Base-by-base conservation (phyloP, 1,140 invertebrate genomes). In the Hyles vespertilio region DNA sequence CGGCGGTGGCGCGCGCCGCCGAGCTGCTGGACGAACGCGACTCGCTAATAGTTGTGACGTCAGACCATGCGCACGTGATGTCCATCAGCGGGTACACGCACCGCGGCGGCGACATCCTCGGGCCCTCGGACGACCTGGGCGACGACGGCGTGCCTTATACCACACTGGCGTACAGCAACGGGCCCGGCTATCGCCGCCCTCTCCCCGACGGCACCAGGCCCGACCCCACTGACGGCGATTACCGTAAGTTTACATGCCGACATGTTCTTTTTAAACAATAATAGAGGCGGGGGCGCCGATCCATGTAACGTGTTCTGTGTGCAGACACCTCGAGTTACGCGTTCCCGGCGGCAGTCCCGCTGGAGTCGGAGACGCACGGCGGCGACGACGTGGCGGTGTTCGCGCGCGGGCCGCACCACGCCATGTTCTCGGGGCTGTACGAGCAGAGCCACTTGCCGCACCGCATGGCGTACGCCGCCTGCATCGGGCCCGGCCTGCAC, bases 151-250 rank as follows among this genome's bases (percentile, higher is more conserved):
- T 93, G 63, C 92, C 93, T 0, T 95, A 94, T 75, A 92, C 94
- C 58, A 95, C 94, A 0, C 86, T 97, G 3, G 91, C 91, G 2
- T 96, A 96, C 74, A 92, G 93, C 8, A 95, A 95, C 84, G 95
- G 95, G 2, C 94, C 94, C 2, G 93, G 94, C 5, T 91, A 91
- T 61, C 80, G 84, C 4, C 60, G 69, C n/a, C 82, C 80, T 5
- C 34, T 65, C 67, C 10, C 59, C 22, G 22, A 22, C 78, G 32
- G 72, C 63, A n/a, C 65, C 77, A 12, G 70, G 91, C 52, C 64
- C n/a, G 81, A 90, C 56, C 70, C 89, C 36, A 81, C 81, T 4
- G 84, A 88, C 10, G 6, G 51, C 5, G 64, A 84, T 51, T 90
- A 88, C 64, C 81, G 90, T 89, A 79, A 87, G 65, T 70, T 5